Base-by-base conservation (phyloP, 2,888 invertebrate genomes). In the Torymus auratus region DNA sequence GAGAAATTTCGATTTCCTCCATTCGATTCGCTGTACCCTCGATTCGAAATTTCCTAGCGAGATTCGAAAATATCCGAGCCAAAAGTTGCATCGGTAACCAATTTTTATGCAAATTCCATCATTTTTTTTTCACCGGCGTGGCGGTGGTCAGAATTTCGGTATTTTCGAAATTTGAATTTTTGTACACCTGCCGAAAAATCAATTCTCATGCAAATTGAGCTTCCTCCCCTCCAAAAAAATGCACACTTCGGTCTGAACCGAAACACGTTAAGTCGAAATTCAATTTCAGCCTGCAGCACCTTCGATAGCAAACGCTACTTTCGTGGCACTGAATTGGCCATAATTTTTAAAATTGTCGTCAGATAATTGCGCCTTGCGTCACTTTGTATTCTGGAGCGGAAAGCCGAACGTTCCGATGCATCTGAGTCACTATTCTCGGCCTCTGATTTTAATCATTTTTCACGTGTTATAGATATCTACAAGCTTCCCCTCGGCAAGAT, bases 361-460 rank as follows among this genome's bases (percentile, higher is more conserved):
- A 41, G 41, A 7, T 61, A 61, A 64, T 64, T 64, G 14, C n/a
- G 14, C 20, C 20, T 68, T 20, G 17, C 52, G 12, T 23, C 53
- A 41, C 41, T 41, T 41, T 41, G 41, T 41, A 41, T 7, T 41
- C 41, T 41, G 41, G 7, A 41, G 41, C 41, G 41, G 41, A 41
- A 41, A 41, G 41, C 41, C 41, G 41, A 41, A 41, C 41, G 52
- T 53, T 53, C 67, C 14, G 23, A 68, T 53, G 14, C 41, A 60
- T 15, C 41, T 41, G 64, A 73, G 5, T 64, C 11, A 73, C 61
- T 28, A 55, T 73, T 64, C 53, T 17, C 17, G 11, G 10, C 1
- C 55, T 55, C 5, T 28, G 62, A 72, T 52, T 72, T 62, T 50
- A 52, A 61, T 62, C 61, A n/a, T 14, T 53, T 72, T 72, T 72